Evolutionary conservation across 2,113 vertebrate species (phyloP).

Genomic region (Eretmochelys imbricata): DNA sequence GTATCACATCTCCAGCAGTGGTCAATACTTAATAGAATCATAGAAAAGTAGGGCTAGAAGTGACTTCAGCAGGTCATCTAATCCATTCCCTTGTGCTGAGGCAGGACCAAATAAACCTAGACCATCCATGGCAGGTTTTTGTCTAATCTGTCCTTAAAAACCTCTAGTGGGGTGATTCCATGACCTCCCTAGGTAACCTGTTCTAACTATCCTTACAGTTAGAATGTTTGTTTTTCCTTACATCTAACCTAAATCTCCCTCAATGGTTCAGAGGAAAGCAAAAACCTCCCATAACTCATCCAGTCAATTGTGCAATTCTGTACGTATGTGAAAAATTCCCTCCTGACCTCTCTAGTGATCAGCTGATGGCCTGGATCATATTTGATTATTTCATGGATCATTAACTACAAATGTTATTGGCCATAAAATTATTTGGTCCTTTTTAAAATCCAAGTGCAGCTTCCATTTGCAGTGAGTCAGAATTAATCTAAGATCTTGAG

Average conservation of each 20-base stretch:
- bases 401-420: background rate
- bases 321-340: background rate
- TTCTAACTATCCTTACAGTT: background rate
- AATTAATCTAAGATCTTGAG: background rate
- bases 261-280: background rate
- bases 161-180: background rate
- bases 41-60: background rate
- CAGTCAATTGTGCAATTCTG: accelerated
- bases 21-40: too few species aligned
- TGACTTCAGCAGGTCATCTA: background rate
- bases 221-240: background rate
- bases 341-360: background rate
- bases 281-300: background rate
- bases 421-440: background rate
- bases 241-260: background rate
- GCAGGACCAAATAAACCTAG: background rate
- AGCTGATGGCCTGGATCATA: background rate
- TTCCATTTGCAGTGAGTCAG: background rate
- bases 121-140: background rate
- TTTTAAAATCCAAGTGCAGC: background rate
- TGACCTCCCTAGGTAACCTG: background rate
- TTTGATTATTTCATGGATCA: background rate
- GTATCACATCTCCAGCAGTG: background rate
- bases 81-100: background rate
- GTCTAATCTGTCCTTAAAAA: background rate